phyloP scores from a whole-genome alignment of 1,140 invertebrate genomes.

The Zaprionus africanus region DNA sequence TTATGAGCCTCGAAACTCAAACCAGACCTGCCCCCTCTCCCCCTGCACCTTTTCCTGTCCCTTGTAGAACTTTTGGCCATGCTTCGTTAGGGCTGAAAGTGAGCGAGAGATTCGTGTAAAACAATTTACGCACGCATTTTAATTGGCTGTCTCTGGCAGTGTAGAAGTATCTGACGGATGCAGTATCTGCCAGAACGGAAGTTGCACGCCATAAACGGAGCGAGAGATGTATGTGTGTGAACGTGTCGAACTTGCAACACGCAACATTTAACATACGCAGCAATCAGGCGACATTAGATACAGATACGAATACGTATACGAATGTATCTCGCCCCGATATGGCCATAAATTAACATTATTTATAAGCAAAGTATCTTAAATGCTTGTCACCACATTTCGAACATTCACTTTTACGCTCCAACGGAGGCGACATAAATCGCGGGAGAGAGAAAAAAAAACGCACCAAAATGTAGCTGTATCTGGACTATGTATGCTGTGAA shows the following conservation, averaged over 20 bases:
- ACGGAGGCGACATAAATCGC: conserved; percentile 61
- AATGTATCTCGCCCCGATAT: conserved; percentile 43
- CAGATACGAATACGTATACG: conserved; percentile 21
- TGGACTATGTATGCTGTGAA: neutral
- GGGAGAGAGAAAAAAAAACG: neutral
- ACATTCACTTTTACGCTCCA: conserved; percentile 77
- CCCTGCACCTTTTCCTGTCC: neutral
- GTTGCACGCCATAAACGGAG: conserved; percentile 30
- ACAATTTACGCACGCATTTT: conserved; percentile 73
- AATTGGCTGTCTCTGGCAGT: conserved; percentile 53
- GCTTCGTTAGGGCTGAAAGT: conserved; percentile 69
- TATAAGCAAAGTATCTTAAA: conserved; percentile 77
- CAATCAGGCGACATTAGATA: conserved; percentile 32
- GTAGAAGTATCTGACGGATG: conserved; percentile 39
- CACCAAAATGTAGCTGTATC: conserved; percentile 10
- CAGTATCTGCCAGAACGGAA: conserved; percentile 35
- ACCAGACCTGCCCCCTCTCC: neutral
- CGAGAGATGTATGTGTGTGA: neutral
- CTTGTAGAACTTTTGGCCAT: conserved; percentile 60
- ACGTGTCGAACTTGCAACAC: conserved; percentile 62
- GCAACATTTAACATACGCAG: conserved; percentile 58
- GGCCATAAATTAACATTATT: conserved; percentile 75
- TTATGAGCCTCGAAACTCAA: conserved; percentile 56
- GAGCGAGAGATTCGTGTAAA: conserved; percentile 66
- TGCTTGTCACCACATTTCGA: conserved; percentile 75